Base-by-base conservation (phyloP, 2,888 invertebrate species). In the Mayetiola destructor region DNA sequence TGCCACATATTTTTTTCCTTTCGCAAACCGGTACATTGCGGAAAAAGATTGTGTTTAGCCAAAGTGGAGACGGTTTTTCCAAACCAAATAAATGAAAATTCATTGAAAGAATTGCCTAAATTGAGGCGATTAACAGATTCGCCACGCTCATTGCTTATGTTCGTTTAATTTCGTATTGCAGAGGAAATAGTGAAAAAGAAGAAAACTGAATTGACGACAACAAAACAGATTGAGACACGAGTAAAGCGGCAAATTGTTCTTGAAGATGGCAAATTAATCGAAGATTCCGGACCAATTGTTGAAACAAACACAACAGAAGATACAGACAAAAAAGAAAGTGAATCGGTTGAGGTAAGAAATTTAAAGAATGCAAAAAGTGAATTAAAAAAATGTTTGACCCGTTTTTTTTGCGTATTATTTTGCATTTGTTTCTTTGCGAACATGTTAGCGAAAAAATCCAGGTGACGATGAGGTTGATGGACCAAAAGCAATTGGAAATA, bases 101-200 rank as follows among this genome's bases (percentile, higher is more conserved):
- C n/a, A n/a, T n/a, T n/a, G n/a, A n/a, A n/a, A n/a, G n/a, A n/a
- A n/a, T n/a, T n/a, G n/a, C n/a, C n/a, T n/a, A 27, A 23, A 27
- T 27, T 48, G 14, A 27, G 16, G 5, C 9, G 20, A 36, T 5
- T 10, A 9, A 40, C 20, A 21, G 5, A 9, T 27, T 48, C 27
- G 27, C 23, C 29, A n/a, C n/a, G n/a, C n/a, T n/a, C n/a, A n/a
- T n/a, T n/a, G n/a, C n/a, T n/a, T n/a, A n/a, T n/a, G n/a, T n/a
- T n/a, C n/a, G n/a, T n/a, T n/a, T n/a, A n/a, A n/a, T 2, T 42
- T 29, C 30, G n/a, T 42, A 27, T 56, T 77, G 58, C 80, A 91
- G 91, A 92, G 76, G 91, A 91, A 84, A 89, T 89, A 88, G 82
- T 90, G 72, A 90, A 88, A 65, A 84, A 87, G 69, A 88, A 88